Percentiles rank a stretch among this genome's conserved stretches.
phyloP scores from a whole-genome alignment of 2,888 invertebrate genomes.

The Drosophila falleni region DNA sequence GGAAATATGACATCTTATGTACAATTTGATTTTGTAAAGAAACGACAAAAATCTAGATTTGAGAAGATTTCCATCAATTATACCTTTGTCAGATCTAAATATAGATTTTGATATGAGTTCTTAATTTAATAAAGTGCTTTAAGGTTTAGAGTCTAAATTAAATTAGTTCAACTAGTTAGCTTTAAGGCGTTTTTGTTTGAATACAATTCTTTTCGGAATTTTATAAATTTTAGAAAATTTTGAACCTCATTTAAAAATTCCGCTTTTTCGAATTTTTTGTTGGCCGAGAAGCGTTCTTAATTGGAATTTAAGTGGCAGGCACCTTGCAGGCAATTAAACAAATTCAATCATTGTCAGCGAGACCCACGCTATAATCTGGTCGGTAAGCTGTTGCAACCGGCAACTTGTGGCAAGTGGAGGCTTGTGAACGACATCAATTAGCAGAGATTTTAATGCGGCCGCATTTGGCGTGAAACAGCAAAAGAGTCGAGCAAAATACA shows the following conservation, averaged over 20 bases:
- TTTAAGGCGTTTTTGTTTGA: too few species aligned
- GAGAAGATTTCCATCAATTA: too few species aligned
- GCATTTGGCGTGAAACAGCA: constrained; percentile 75
- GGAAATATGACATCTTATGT: too few species aligned
- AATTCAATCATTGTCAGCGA: constrained; percentile 40
- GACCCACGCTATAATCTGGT: constrained; percentile 42
- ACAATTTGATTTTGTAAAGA: too few species aligned
- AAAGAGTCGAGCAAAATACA: constrained; percentile 31
- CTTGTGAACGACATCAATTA: constrained; percentile 80
- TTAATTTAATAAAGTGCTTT: neutral
- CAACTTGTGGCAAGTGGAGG: constrained; percentile 42
- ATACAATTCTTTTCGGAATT: neutral
- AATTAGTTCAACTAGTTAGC: neutral
- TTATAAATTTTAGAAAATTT: neutral
- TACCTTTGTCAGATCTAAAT: too few species aligned
- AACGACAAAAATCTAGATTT: neutral
- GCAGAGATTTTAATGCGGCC: constrained; percentile 75
- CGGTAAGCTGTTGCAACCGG: constrained; percentile 49
- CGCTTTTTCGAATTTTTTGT: neutral
- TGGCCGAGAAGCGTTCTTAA: constrained; percentile 55
- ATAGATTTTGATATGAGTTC: too few species aligned
- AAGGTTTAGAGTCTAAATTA: too few species aligned
- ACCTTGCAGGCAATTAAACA: constrained; percentile 50
- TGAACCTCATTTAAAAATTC: constrained; percentile 8
- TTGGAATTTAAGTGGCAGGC: constrained; percentile 45